phyloP scores from a whole-genome alignment of 1,140 invertebrate genomes.

The Pseudoatta argentina region DNA sequence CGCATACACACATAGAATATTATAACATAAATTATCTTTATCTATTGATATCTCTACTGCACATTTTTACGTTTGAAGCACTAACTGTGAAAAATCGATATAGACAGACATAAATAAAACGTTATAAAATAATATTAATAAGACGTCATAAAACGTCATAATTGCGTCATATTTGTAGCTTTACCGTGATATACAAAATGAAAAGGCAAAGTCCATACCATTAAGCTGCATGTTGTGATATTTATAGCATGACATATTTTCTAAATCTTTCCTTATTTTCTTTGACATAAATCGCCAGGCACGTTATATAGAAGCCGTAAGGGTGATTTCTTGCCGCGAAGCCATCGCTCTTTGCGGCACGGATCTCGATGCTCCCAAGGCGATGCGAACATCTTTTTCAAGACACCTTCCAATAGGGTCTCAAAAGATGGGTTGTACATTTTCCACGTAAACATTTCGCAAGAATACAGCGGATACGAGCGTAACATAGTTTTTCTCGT shows the following conservation, averaged over 20 bases:
- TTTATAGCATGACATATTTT: conserved; percentile 23
- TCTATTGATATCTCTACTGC: too few species aligned
- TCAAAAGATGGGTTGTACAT: conserved; percentile 52
- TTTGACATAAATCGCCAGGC: conserved; percentile 54
- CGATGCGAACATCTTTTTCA: conserved; percentile 57
- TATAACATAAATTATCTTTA: too few species aligned
- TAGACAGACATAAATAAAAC: neutral
- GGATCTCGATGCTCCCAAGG: conserved; percentile 48
- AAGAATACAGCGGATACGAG: conserved; percentile 22
- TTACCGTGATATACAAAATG: neutral
- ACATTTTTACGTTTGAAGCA: neutral
- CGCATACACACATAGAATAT: too few species aligned
- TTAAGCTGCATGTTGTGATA: conserved; percentile 19
- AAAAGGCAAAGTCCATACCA: neutral
- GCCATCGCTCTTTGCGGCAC: conserved; percentile 38
- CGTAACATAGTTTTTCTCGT: neutral
- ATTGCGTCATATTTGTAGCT: neutral
- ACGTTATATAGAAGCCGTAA: conserved; percentile 33
- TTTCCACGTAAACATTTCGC: conserved; percentile 35
- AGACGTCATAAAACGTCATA: neutral
- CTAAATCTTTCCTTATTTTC: conserved; percentile 50
- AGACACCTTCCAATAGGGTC: conserved; percentile 33
- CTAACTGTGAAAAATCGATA: conserved; percentile 6
- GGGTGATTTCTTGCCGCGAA: conserved; percentile 53
- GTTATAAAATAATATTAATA: too few species aligned